Conservation (phyloP, 2,113 vertebrate species). For the Argyrosomus japonicus region DNA sequence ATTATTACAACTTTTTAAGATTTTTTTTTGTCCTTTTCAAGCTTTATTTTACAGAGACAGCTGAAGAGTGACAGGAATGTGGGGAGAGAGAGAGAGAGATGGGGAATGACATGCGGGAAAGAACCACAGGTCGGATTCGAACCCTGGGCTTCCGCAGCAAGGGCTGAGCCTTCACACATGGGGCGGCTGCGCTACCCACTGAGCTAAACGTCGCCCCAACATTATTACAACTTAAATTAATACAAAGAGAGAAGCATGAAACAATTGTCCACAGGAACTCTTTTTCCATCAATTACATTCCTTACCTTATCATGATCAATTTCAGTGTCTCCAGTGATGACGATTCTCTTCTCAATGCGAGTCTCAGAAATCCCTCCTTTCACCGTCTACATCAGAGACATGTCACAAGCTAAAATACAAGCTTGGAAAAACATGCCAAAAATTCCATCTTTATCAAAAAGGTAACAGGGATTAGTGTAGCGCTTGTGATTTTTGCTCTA, state of each 20-base stretch:
- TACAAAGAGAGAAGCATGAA: neutral
- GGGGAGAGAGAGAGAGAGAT: too few relatives aligned
- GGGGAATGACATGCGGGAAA: too few relatives aligned
- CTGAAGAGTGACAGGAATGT: too few relatives aligned
- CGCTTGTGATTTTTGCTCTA: too few relatives aligned
- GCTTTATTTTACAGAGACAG: too few relatives aligned
- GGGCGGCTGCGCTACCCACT: too few relatives aligned
- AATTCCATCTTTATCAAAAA: neutral
- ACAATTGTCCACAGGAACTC: neutral
- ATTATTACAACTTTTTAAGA: neutral
- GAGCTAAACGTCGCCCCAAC: too few relatives aligned
- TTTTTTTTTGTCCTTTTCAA: too few relatives aligned
- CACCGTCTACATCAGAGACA: slow-evolving; percentile 87
- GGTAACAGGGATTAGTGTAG: too few relatives aligned
- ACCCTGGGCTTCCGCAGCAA: too few relatives aligned
- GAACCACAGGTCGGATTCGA: too few relatives aligned
- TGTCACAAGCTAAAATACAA: neutral
- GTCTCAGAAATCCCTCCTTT: slow-evolving; percentile 99
- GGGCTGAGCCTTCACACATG: too few relatives aligned
- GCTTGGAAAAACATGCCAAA: neutral
- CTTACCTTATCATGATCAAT: slow-evolving; percentile 98
- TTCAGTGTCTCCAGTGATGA: slow-evolving; percentile 96
- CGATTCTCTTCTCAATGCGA: slow-evolving; percentile 97
- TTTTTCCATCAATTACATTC: neutral
- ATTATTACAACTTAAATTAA: slow-evolving; percentile 1